A percentile compares a stretch with the other conserved stretches of the same genome.
These are phyloP conservation scores for Emydura subglobosa DNA, from an alignment of 2,113 vertebrate species.

Conservation along the genomic window DNA sequence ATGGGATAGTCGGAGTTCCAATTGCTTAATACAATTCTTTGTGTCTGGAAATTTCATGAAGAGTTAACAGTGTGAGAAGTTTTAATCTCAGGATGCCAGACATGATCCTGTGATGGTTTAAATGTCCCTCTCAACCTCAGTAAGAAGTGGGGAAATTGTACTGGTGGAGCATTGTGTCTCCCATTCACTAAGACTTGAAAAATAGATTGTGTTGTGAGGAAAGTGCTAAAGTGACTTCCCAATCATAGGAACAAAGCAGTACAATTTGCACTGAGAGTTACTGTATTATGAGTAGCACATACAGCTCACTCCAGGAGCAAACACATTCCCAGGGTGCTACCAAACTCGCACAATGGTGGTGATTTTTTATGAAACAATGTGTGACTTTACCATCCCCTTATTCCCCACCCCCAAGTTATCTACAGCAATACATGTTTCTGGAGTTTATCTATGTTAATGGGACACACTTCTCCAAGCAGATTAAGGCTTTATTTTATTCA, in stretches of 20 bases:
- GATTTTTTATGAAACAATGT: rapidly evolving
- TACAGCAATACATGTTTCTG: neutral
- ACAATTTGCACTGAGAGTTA: neutral
- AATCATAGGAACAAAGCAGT: neutral
- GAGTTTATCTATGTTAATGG: neutral
- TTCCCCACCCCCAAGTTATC: neutral
- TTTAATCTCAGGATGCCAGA: neutral
- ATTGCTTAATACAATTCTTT: neutral
- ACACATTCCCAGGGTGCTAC: neutral
- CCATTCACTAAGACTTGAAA: neutral
- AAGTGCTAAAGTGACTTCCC: neutral
- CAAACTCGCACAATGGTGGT: neutral
- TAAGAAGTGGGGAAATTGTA: neutral
- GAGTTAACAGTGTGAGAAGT: neutral
- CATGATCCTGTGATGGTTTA: neutral
- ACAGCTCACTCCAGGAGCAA: neutral
- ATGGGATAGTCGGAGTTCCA: neutral
- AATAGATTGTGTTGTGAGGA: neutral
- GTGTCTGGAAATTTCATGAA: neutral
- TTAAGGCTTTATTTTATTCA: neutral
- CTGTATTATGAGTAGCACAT: neutral
- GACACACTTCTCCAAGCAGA: neutral
- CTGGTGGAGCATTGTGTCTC: neutral
- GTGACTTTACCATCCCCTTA: neutral
- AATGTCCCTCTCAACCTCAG: neutral